Evolutionary conservation across 1,140 invertebrate genomes (phyloP).

Genomic region (Hestina assimilis): DNA sequence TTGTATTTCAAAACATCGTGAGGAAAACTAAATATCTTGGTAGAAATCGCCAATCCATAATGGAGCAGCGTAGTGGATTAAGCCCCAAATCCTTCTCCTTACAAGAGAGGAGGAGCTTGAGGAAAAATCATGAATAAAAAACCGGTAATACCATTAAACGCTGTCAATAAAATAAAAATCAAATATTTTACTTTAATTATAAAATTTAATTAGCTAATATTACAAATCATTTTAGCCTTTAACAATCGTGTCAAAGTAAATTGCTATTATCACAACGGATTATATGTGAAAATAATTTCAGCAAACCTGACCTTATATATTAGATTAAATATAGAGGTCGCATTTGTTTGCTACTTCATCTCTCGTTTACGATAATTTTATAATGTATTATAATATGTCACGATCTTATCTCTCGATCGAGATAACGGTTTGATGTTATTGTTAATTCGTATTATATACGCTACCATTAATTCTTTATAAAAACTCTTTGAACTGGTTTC

Average conservation of each 20-base stretch:
- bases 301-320: slow-evolving; percentile 11
- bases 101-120: no score
- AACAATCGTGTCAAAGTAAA: background rate
- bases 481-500: background rate
- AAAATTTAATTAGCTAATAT: background rate
- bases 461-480: background rate
- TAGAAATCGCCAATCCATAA: no score
- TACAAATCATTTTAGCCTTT: background rate
- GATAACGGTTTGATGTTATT: slow-evolving; percentile 7
- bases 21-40: no score
- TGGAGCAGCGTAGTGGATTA: no score
- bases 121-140: no score
- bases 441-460: no score
- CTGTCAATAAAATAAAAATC: no score
- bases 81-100: no score
- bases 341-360: slow-evolving; percentile 9
- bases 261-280: background rate
- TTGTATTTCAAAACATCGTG: no score
- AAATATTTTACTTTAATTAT: background rate
- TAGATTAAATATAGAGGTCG: slow-evolving; percentile 12
- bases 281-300: slow-evolving; percentile 16
- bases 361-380: slow-evolving; percentile 3
- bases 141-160: no score
- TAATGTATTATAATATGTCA: slow-evolving; percentile 8
- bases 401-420: slow-evolving; percentile 9